These are phyloP conservation scores for Callyntrura guangdongensis DNA, from an alignment of 2,888 invertebrate genomes.

Conservation along the genomic window DNA sequence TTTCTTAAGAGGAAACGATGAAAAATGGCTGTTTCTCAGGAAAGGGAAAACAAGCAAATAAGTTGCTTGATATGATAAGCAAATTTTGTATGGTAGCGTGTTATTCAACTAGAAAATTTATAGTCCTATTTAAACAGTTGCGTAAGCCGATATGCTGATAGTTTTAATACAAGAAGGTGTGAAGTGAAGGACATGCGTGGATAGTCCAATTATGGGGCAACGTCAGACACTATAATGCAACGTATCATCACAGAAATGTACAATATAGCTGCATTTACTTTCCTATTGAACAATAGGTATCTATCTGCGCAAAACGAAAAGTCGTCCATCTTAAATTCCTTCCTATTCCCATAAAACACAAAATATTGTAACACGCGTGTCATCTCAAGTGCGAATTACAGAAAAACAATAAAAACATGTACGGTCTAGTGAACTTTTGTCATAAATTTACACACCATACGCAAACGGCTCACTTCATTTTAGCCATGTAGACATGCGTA, in stretches of 20 bases:
- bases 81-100: conserved; percentile 52
- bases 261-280: too few species aligned
- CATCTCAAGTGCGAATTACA: conserved; percentile 42
- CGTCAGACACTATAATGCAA: neutral
- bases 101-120: conserved; percentile 38
- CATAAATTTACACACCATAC: conserved; percentile 58
- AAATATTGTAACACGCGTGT: neutral
- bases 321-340: neutral
- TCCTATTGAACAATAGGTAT: neutral
- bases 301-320: neutral
- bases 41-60: conserved; percentile 49
- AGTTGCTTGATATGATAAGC: conserved; percentile 55
- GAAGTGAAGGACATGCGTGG: neutral
- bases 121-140: neutral
- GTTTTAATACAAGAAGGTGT: neutral
- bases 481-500: conserved; percentile 17
- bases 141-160: neutral
- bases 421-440: conserved; percentile 49
- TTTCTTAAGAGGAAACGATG: conserved; percentile 39
- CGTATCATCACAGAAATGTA: neutral
- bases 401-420: conserved; percentile 61
- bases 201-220: neutral
- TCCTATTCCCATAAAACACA: neutral
- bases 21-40: conserved; percentile 42
- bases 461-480: conserved; percentile 65